Base-by-base conservation (phyloP, 2,797 vertebrate species). In the Meriones psammophilus region DNA sequence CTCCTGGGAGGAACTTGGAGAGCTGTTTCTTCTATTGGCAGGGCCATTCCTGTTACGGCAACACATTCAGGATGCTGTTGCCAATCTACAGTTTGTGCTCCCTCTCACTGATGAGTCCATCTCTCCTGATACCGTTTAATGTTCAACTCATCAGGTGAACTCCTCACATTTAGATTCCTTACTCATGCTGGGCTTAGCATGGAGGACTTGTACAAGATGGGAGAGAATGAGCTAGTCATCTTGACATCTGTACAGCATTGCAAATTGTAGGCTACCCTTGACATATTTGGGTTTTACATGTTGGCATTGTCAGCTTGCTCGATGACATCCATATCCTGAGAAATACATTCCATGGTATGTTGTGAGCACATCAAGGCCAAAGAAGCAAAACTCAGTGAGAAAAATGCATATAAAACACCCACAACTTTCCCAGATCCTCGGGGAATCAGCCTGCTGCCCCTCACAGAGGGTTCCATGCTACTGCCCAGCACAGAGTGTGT, bases 231-330 rank as follows among this genome's bases (percentile, higher is more conserved):
- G 7, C 86, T 56, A 60, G 77, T 81, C 66, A 20, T 90, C 77
- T n/a, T 73, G 54, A 93, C 36, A 58, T 89, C 28, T 36, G 24
- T 20, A 33, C 8, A 30, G n/a, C 14, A 30, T 26, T 58, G 33
- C 17, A 93, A 28, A 33, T 1, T 8, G 0, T 73, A 71, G 66
- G 74, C 50, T 62, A 20, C 30, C 79, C 4, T 56, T 81, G 84
- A 28, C 14, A 56, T 18, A 36, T 50, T 79, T 79, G 76, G 60
- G 7, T 36, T 78, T 84, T 79, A 46, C n/a, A 13, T 1, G 0
- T 12, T 97, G 87, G 36, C 81, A 50, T 83, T 28, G 20, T 77
- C 85, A 96, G 54, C 71, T 81, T 80, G 22, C 42, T 71, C 73
- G 33, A 78, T 50, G 46, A 76, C 80, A 56, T 36, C 28, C 15